phyloP scores from a whole-genome alignment of 2,113 vertebrate species.

The Pseudopodoces humilis region DNA sequence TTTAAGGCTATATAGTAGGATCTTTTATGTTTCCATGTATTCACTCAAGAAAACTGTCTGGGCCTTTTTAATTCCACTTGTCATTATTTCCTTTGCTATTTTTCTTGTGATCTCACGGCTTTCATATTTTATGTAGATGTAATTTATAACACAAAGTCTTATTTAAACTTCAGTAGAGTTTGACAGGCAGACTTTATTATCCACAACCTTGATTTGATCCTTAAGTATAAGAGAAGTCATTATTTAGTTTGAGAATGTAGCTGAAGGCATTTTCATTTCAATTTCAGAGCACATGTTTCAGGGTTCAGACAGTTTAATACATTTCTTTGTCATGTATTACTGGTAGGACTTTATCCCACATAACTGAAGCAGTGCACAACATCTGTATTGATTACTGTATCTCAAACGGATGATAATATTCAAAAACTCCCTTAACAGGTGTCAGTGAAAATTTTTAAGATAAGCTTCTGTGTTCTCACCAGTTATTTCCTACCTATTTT shows the following conservation, averaged over 20 bases:
- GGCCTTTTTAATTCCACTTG: not conserved
- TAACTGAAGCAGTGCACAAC: not conserved
- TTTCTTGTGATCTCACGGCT: not conserved
- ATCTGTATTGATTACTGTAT: not conserved
- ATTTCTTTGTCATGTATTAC: not conserved
- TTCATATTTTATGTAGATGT: not conserved
- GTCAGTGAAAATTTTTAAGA: not conserved
- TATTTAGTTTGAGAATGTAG: not conserved
- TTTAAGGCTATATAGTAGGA: not conserved
- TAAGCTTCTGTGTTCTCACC: not conserved
- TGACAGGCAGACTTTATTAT: not conserved
- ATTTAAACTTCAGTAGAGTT: not conserved
- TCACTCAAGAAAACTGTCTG: not conserved
- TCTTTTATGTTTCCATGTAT: not conserved
- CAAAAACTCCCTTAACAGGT: not conserved
- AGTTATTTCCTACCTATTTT: not conserved
- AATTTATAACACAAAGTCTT: not conserved
- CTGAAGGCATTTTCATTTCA: not conserved
- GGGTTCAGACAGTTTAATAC: not conserved
- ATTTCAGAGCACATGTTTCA: not conserved
- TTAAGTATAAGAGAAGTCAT: not conserved
- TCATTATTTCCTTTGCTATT: not conserved
- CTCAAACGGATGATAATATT: not conserved
- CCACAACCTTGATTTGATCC: not conserved
- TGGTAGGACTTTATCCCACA: not conserved